phyloP scores from a whole-genome alignment of 2,888 invertebrate genomes.

The Cosmia trapezina region DNA sequence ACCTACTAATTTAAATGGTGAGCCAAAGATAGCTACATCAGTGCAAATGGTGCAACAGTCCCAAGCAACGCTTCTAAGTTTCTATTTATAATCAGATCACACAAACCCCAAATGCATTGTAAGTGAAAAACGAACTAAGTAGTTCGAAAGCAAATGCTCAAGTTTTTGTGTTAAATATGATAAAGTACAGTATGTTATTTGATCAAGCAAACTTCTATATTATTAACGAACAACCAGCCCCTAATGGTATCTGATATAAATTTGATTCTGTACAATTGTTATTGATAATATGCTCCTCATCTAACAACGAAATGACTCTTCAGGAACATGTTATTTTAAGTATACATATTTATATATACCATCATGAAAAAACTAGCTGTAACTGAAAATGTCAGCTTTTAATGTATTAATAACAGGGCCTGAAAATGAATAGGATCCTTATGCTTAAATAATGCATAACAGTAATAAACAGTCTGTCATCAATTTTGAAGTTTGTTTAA shows the following conservation, averaged over 20 bases:
- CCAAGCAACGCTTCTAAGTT: constrained; percentile 53
- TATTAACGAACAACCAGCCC: constrained; percentile 23
- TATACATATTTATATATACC: constrained; percentile 21
- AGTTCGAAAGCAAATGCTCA: constrained; percentile 31
- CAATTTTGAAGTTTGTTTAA: neutral
- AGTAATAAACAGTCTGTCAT: neutral
- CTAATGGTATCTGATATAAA: constrained; percentile 1
- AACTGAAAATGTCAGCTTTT: neutral
- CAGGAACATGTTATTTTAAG: constrained; percentile 16
- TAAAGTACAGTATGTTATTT: constrained; percentile 32
- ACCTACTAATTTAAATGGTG: constrained; percentile 33
- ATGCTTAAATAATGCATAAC: neutral
- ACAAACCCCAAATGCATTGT: constrained; percentile 41
- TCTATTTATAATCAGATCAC: constrained; percentile 38
- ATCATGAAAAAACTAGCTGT: neutral
- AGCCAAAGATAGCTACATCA: constrained; percentile 35
- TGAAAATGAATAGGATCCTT: neutral
- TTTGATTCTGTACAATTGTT: constrained; percentile 26
- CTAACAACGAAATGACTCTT: constrained; percentile 6
- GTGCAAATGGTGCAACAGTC: constrained; percentile 51
- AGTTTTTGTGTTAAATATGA: constrained; percentile 29
- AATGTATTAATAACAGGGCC: neutral
- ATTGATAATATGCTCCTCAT: neutral
- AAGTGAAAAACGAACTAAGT: constrained; percentile 13
- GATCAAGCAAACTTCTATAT: constrained; percentile 28